Conservation (phyloP, 2,888 invertebrate genomes). For the Drosophila paramelanica region DNA sequence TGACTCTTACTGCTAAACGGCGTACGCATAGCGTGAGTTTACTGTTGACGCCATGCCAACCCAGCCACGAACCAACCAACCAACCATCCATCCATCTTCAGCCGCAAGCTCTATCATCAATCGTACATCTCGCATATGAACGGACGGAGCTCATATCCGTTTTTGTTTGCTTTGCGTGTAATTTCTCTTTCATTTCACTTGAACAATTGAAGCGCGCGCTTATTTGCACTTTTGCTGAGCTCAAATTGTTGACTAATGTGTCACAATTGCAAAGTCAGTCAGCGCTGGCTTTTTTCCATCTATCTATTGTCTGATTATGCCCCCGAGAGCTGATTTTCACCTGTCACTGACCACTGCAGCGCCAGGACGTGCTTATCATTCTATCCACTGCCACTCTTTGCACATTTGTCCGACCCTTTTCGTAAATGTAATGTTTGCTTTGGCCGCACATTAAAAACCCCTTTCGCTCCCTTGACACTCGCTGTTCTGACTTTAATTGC, state of each 20-base stretch:
- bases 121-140: constrained; percentile 38
- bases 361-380: constrained; percentile 68
- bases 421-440: constrained; percentile 5
- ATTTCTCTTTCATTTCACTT: constrained; percentile 84
- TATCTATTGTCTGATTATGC: constrained; percentile 17
- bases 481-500: constrained; percentile 42
- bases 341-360: constrained; percentile 13
- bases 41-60: constrained; percentile 19
- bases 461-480: not conserved
- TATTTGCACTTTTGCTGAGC: constrained; percentile 83
- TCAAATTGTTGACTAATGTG: constrained; percentile 83
- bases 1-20: constrained; percentile 39
- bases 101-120: constrained; percentile 31
- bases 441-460: not conserved
- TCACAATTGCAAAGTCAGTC: constrained; percentile 80
- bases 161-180: constrained; percentile 75
- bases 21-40: constrained; percentile 40
- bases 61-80: constrained; percentile 3
- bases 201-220: constrained; percentile 77
- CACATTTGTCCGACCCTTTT: constrained; percentile 8
- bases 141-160: constrained; percentile 53
- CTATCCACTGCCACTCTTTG: constrained; percentile 28
- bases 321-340: constrained; percentile 49
- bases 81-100: constrained; percentile 23
- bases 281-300: constrained; percentile 40